Evolutionary conservation across 2,113 vertebrate genomes (phyloP), one percentile per base, ranked within the genome.

Genomic region (Tachycineta bicolor): DNA sequence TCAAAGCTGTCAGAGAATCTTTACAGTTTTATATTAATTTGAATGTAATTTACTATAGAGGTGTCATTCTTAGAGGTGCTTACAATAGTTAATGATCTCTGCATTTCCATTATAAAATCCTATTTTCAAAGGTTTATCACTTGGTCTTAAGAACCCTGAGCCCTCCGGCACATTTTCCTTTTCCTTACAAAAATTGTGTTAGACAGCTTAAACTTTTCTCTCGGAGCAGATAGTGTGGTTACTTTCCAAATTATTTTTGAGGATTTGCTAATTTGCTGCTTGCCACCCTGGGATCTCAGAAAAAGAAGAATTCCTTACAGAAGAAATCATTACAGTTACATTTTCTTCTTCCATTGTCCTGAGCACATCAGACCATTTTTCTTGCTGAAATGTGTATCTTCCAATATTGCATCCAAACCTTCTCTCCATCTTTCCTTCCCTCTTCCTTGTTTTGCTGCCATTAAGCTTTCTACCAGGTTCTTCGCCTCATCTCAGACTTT

Each of bases 1-100:
- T 96, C 97, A 97, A 96, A 97, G 81, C 96, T 96, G 97, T 97
- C 97, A 97, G 82, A 41, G 92, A 96, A 97, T 96, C 93, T 95
- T 97, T 97, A 96, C 86, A 92, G 94, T 96, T 97, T 97, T 87
- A 97, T 95, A 95, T 97, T 97, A 97, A 97, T 97, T 97, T 96
- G 93, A 96, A 95, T 94, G 93, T 95, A 96, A 97, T 97, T 96
- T 96, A 95, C 93, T 93, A 90, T 90, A 88, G 95, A 97, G 95
- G 94, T 95, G 95, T 96, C 95, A 95, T 94, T 96, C 94, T 93
- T 90, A 94, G 95, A 96, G 94, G 89, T 96, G 85, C 93, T 95
- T 95, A 96, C 95, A 97, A 92, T 96, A 95, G 92, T 96, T 96
- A 97, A 97, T 97, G 93, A 97, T 96, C 87, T 95, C 86, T 89